phyloP scores from a whole-genome alignment of 2,113 vertebrate species.

The Emydura subglobosa region DNA sequence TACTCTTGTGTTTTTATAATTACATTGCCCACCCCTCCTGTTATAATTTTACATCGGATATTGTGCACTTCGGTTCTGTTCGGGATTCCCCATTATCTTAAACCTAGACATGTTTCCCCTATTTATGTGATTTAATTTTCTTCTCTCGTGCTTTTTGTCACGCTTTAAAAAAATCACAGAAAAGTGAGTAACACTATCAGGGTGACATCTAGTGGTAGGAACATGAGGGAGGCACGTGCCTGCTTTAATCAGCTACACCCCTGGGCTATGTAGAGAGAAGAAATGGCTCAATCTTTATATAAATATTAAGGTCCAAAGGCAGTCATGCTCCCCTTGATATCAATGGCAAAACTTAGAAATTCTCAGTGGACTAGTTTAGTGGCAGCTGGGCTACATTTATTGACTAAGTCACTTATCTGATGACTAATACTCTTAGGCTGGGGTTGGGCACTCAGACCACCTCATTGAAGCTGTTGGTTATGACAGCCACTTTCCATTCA shows the following conservation, averaged over 20 bases:
- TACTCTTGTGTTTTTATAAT: background rate
- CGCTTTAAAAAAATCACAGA: rapidly evolving
- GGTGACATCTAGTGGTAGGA: conserved; percentile 41
- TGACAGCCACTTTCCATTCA: background rate
- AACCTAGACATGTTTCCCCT: background rate
- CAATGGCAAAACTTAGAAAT: background rate
- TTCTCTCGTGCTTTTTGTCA: rapidly evolving
- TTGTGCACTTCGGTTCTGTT: background rate
- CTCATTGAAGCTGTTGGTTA: too few relatives aligned
- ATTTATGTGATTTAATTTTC: background rate
- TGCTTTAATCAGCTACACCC: too few relatives aligned
- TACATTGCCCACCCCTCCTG: background rate
- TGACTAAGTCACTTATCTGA: background rate
- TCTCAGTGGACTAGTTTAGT: background rate
- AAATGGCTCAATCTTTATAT: background rate
- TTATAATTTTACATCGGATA: background rate
- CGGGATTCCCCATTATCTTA: background rate
- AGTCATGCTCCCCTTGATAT: rapidly evolving
- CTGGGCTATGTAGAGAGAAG: background rate
- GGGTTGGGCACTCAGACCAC: background rate
- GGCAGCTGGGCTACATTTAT: background rate
- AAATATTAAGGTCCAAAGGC: background rate
- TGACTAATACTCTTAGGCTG: background rate
- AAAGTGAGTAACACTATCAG: background rate
- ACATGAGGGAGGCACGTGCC: background rate